A percentile compares a stretch with the other conserved stretches of the same genome.
Evolutionary conservation across 2,113 vertebrate species (phyloP).

Genomic region (Eptatretus burgeri): DNA sequence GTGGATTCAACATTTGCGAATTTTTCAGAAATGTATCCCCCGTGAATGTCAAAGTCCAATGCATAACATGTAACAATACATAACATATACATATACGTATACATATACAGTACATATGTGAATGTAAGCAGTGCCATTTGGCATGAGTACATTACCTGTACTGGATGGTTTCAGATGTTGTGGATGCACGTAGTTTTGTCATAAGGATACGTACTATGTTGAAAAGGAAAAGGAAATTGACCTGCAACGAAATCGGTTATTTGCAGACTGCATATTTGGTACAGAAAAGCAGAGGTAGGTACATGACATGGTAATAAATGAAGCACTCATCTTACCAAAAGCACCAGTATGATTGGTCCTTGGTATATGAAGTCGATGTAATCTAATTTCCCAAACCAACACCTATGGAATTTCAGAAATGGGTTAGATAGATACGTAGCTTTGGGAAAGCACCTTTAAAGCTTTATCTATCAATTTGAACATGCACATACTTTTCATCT

Average conservation of each 20-base stretch:
- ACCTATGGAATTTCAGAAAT: slow-evolving; percentile 23
- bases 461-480: background rate
- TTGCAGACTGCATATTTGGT: too few relatives aligned
- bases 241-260: slow-evolving; percentile 21
- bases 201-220: slow-evolving; percentile 94
- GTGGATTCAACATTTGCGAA: too few relatives aligned
- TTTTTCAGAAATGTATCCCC: too few relatives aligned
- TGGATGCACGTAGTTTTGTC: slow-evolving; percentile 81
- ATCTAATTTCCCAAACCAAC: slow-evolving; percentile 92
- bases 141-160: slow-evolving; percentile 33
- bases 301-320: too few relatives aligned
- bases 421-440: background rate
- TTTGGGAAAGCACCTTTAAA: background rate
- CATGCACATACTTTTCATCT: slow-evolving; percentile 49
- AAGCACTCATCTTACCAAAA: slow-evolving; percentile 33
- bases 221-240: slow-evolving; percentile 94
- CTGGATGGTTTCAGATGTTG: slow-evolving; percentile 82
- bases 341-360: slow-evolving; percentile 78
- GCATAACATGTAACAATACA: too few relatives aligned
- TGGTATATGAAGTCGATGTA: slow-evolving; percentile 93
- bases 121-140: too few relatives aligned
- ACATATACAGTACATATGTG: too few relatives aligned
- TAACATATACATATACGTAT: too few relatives aligned
- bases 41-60: too few relatives aligned
- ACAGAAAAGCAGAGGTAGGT: too few relatives aligned